phyloP scores from a whole-genome alignment of 2,113 vertebrate species.

The Erinaceus europaeus region DNA sequence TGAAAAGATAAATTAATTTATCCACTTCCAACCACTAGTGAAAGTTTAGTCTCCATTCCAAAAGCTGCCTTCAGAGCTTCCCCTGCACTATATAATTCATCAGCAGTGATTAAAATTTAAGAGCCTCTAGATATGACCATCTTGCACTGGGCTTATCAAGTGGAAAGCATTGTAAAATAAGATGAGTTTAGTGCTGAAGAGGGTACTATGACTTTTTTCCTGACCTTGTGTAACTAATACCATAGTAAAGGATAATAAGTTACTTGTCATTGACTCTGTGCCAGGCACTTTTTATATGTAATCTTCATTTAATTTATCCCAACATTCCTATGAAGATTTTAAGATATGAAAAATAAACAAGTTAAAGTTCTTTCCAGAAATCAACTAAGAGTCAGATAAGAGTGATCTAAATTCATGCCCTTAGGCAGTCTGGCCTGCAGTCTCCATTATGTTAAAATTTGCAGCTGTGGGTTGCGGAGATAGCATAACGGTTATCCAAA shows the following conservation, averaged over 20 bases:
- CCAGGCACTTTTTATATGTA: neutral
- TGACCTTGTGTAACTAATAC: constrained; percentile 52
- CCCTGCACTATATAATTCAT: constrained; percentile 68
- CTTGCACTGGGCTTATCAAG: constrained; percentile 35
- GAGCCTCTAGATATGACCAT: constrained; percentile 58
- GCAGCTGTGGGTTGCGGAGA: neutral
- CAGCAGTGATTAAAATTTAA: constrained; percentile 73
- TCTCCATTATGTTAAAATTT: neutral
- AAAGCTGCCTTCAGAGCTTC: constrained; percentile 62
- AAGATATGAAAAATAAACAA: neutral
- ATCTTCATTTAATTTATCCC: neutral
- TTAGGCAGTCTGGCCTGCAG: neutral
- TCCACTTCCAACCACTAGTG: constrained; percentile 71
- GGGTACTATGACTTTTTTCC: constrained; percentile 13
- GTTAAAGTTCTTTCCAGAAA: neutral
- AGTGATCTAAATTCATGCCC: neutral
- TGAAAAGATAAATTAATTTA: constrained; percentile 80
- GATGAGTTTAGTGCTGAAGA: constrained; percentile 35
- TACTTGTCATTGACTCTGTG: neutral
- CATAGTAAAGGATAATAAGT: constrained; percentile 12
- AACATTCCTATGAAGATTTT: neutral
- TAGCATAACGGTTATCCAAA: too few relatives aligned
- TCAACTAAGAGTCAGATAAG: neutral
- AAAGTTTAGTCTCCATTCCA: constrained; percentile 72
- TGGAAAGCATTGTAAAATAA: constrained; percentile 29